Percentiles rank a stretch among this genome's conserved stretches.
Conservation (phyloP, 2,113 vertebrate genomes). For the Charina bottae region DNA sequence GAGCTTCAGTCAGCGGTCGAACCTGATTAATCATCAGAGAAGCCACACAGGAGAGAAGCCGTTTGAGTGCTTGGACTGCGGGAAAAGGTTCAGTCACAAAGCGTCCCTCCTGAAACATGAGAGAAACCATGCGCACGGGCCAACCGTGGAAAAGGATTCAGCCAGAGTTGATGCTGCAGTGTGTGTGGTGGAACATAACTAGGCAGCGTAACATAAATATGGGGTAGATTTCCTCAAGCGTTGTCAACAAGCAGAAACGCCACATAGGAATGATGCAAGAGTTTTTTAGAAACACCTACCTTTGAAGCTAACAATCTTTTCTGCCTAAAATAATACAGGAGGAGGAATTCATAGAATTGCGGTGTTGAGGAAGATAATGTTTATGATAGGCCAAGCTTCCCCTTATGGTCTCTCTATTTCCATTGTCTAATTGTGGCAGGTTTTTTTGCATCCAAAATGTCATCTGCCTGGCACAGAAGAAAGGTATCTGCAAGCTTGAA, state of each 20-base stretch:
- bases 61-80: conserved; percentile 57
- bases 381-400: not conserved
- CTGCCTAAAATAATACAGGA: conserved; percentile 36
- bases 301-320: conserved; percentile 23
- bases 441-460: not conserved
- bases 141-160: conserved; percentile 44
- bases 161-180: conserved; percentile 13
- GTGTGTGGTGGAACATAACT: not conserved
- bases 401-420: not conserved
- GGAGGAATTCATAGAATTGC: not conserved
- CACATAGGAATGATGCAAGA: conserved; percentile 12
- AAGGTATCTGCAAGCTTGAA: not conserved
- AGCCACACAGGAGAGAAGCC: conserved; percentile 63
- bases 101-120: conserved; percentile 56
- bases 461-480: not conserved
- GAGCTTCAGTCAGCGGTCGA: conserved; percentile 61
- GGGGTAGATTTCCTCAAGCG: not conserved
- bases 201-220: not conserved
- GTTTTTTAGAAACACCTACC: conserved; percentile 26
- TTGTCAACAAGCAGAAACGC: conserved; percentile 44
- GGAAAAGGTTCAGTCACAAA: conserved; percentile 59
- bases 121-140: conserved; percentile 37
- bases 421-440: not conserved
- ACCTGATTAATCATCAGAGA: conserved; percentile 63
- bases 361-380: not conserved